Base-by-base conservation (phyloP, 2,888 invertebrate genomes). In the Phrixothrix hirtus region DNA sequence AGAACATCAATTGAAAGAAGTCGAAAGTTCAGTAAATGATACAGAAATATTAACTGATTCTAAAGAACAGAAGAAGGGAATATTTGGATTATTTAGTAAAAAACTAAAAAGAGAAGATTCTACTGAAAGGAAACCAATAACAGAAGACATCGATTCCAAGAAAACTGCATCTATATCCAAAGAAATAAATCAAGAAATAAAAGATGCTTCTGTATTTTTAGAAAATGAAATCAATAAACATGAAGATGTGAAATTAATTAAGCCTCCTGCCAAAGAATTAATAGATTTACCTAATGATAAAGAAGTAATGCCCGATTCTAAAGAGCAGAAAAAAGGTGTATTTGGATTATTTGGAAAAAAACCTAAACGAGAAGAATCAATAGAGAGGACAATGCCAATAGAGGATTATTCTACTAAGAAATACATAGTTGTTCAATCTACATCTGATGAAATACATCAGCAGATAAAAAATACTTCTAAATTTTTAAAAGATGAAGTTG, bases 281-380 rank as follows among this genome's bases (percentile, higher is more conserved):
- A 39, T 17, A 21, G 12, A 7, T 4, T 4, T 9, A 2, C 34
- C 34, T 2, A 13, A 31, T 2, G 11, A 35, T 26, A 32, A 38
- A 10, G 21, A 34, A 27, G 32, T 15, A 32, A 30, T 44, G 35
- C 3, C 21, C 10, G 30, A 35, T 1, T 2, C 9, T 6, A 26
- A 31, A 12, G 12, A 27, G n/a, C 21, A 41, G 34, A 43, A 63
- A 14, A 58, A 36, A 31, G 61, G 60, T 21, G 43, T 61, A 14
- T 62, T 61, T 43, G 57, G 61, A 9, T 30, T 63, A 27, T 63
- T 63, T 34, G 58, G 57, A 21, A 60, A 61, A 37, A 60, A 61
- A 39, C 25, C 46, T 6, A 61, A 62, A 46, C 60, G 46, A 14
- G 55, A 42, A 25, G 35, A 21, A 7, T 42, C 39, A 6, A 12